Evolutionary conservation across 2,113 vertebrate species (phyloP), one percentile per base, ranked within the genome.

Genomic region (Gila orcuttii): DNA sequence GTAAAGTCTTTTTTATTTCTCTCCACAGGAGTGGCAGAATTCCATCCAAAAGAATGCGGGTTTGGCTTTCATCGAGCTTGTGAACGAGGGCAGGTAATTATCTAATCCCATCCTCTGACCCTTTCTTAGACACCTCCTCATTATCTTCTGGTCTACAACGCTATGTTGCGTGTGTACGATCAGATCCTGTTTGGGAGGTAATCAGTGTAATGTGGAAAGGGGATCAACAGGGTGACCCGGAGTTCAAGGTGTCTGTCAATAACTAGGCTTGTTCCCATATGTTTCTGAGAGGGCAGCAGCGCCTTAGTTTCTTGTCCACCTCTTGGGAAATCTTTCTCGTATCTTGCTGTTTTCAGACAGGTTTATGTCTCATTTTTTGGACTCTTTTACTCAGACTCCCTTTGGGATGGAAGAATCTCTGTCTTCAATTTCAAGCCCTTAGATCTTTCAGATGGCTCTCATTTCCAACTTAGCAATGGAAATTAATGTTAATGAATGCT

Each of bases 11-110:
- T 86, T 80, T 82, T 84, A 33, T 55, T 21, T 92, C 82, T 91
- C 59, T 91, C 92, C 88, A 15, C 89, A 96, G 95, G 96, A 96
- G 73, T 97, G 96, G 96, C 96, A 97, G 90, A 97, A 96, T 91
- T 97, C 96, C 57, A 97, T 97, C 89, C 96, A 97, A 90, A 96
- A 97, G 91, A 96, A 96, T 85, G 95, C 95, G 76, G 95, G 95
- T 31, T 93, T 96, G 87, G 95, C 96, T 84, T 97, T 97, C 91
- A 96, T 96, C 89, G 96, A 97, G 89, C 95, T 97, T 75, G 95
- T 96, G 86, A 97, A 96, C 57, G 96, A 97, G 93, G 96, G 95
- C 93, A 96, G 96, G 96, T 96, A 84, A 79, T 39, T 57, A 52
- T 83, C 71, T 73, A 39, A 88, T 83, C 25, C 7, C 6, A 11